Evolutionary conservation across 2,113 vertebrate species (phyloP).

Genomic region (Seriola rivoliana): DNA sequence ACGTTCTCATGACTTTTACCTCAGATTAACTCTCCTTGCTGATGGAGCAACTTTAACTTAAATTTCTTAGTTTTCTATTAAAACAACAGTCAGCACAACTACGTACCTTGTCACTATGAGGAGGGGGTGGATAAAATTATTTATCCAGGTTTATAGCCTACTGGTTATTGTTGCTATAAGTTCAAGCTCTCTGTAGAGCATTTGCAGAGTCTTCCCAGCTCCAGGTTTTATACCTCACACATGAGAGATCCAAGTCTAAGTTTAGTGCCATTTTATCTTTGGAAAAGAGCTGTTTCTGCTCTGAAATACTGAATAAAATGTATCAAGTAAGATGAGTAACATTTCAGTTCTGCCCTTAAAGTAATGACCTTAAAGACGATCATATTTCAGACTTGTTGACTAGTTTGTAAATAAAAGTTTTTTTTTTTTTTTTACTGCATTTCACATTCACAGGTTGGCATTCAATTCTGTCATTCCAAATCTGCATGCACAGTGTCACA

Average conservation of each 20-base stretch:
- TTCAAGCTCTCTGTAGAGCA: not conserved
- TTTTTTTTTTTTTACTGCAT: not conserved
- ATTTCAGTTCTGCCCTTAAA: too few species aligned
- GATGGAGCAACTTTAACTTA: not conserved
- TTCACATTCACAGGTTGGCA: not conserved
- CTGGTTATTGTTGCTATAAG: constrained; percentile 4
- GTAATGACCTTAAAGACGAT: not conserved
- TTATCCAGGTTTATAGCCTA: constrained; percentile 10
- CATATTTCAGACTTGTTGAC: not conserved
- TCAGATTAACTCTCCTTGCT: not conserved
- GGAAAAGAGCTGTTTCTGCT: not conserved
- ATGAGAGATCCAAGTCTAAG: not conserved
- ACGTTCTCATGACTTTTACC: not conserved
- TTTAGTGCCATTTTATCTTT: not conserved
- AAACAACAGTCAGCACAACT: not conserved
- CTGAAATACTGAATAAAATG: not conserved
- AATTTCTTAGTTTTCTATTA: constrained; percentile 6
- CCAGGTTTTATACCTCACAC: not conserved
- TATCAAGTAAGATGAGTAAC: not conserved
- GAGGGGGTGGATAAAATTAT: not conserved
- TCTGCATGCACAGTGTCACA: not conserved
- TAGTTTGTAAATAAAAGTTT: not conserved
- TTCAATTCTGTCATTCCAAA: not conserved
- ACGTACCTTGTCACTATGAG: not conserved
- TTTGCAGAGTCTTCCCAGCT: not conserved